Evolutionary conservation across 1,140 invertebrate species (phyloP).

Genomic region (Drosophila azteca): DNA sequence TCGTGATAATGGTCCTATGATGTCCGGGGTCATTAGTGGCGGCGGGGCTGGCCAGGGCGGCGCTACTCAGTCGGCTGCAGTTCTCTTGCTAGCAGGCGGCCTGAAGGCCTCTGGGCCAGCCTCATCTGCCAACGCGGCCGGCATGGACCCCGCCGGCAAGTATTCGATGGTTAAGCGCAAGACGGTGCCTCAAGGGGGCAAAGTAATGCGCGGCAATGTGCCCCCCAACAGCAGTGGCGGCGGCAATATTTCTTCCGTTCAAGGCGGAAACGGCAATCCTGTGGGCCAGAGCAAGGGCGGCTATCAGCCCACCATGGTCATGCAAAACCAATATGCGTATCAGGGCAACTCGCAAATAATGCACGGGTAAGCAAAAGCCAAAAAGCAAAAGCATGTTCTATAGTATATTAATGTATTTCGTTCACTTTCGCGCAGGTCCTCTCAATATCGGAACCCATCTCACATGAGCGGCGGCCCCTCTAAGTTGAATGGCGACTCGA

Average conservation of each 20-base stretch:
- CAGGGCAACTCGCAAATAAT: constrained; percentile 75
- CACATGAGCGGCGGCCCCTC: constrained; percentile 61
- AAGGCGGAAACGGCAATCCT: constrained; percentile 55
- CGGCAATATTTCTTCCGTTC: constrained; percentile 45
- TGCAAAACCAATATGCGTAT: constrained; percentile 76
- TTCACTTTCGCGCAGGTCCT: constrained; percentile 30
- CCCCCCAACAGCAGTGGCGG: constrained; percentile 47
- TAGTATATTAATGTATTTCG: background rate
- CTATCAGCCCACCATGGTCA: constrained; percentile 70
- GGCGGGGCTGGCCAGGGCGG: constrained; percentile 48
- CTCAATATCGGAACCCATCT: constrained; percentile 63
- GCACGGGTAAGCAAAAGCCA: constrained; percentile 56
- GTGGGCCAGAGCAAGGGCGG: constrained; percentile 61
- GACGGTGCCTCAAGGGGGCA: constrained; percentile 63
- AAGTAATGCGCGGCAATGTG: constrained; percentile 72
- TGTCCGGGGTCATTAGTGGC: constrained; percentile 52
- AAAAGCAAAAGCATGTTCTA: no score
- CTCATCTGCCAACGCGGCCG: constrained; percentile 44
- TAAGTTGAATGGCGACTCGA: constrained; percentile 79
- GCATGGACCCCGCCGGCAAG: constrained; percentile 60
- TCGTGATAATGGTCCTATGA: constrained; percentile 62
- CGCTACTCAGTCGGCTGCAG: constrained; percentile 63
- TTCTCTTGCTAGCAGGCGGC: constrained; percentile 60
- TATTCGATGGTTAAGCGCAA: constrained; percentile 81
- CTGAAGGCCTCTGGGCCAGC: constrained; percentile 61